Percentiles rank a stretch among this genome's conserved stretches.
Evolutionary conservation across 1,140 invertebrate species (phyloP).

Genomic region (Lepidurus packardi): DNA sequence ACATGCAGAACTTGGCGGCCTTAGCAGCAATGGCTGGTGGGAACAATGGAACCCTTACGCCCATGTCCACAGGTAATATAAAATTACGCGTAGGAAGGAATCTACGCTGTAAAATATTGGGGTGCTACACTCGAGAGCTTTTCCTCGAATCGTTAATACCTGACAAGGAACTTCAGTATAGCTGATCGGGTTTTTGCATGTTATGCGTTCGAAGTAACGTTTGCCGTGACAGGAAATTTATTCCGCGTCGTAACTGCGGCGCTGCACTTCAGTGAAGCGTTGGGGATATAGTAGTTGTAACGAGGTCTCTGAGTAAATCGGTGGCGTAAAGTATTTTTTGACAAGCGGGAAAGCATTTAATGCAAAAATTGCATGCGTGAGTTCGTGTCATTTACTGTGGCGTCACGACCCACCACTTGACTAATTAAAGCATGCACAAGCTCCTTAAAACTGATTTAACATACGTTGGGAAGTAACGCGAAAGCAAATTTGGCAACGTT

Average conservation of each 20-base stretch:
- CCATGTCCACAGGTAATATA: slow-evolving; percentile 23
- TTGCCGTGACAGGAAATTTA: not conserved
- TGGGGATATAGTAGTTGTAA: not conserved
- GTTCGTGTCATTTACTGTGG: not conserved
- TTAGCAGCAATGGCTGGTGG: slow-evolving; percentile 68
- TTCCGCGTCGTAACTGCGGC: not conserved
- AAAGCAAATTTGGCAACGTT: too few relatives aligned
- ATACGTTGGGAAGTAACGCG: too few relatives aligned
- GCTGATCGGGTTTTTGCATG: not conserved
- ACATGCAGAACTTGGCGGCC: slow-evolving; percentile 82
- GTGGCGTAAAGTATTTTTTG: not conserved
- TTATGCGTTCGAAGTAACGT: not conserved
- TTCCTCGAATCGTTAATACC: not conserved
- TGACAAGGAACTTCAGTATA: not conserved
- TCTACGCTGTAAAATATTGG: not conserved
- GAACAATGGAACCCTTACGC: slow-evolving; percentile 27
- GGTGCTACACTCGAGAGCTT: not conserved
- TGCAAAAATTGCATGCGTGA: not conserved
- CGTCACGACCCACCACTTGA: not conserved
- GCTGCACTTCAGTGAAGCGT: not conserved
- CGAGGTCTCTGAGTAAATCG: not conserved
- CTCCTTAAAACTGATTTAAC: not conserved
- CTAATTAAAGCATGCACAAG: slow-evolving; percentile 10
- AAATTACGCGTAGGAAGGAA: not conserved
- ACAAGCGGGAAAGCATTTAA: not conserved